Percentiles rank a stretch among this genome's conserved stretches.
Conservation (phyloP, 2,888 invertebrate species). For the Cyaniris semiargus region DNA sequence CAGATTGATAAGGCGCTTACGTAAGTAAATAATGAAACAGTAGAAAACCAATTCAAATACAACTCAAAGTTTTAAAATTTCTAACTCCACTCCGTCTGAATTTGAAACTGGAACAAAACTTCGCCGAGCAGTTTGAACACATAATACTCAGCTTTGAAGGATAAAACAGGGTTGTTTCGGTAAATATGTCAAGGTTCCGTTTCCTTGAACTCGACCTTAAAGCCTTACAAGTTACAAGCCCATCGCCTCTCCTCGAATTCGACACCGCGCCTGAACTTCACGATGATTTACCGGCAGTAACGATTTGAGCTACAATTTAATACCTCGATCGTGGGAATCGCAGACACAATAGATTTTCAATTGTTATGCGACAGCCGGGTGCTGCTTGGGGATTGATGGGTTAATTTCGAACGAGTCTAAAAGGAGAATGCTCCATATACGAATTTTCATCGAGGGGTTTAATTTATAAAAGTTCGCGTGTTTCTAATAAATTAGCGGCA, state of each 20-base stretch:
- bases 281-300: background rate
- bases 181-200: conserved; percentile 21
- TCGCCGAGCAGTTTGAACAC: background rate
- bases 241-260: background rate
- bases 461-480: background rate
- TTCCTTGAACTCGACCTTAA: conserved; percentile 28
- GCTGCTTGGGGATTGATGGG: too few relatives aligned
- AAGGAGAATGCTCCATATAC: background rate
- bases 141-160: background rate
- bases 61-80: background rate
- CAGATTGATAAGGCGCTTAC: background rate
- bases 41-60: background rate
- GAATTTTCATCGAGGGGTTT: background rate
- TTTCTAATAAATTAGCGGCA: background rate
- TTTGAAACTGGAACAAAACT: background rate
- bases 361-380: too few relatives aligned
- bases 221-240: conserved; percentile 10
- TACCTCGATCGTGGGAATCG: too few relatives aligned
- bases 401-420: background rate
- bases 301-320: background rate
- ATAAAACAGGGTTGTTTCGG: conserved; percentile 12
- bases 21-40: background rate
- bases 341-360: too few relatives aligned
- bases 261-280: background rate
- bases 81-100: background rate